Conservation (phyloP, 2,888 invertebrate species). For the Chalcosyrphus nemorum region DNA sequence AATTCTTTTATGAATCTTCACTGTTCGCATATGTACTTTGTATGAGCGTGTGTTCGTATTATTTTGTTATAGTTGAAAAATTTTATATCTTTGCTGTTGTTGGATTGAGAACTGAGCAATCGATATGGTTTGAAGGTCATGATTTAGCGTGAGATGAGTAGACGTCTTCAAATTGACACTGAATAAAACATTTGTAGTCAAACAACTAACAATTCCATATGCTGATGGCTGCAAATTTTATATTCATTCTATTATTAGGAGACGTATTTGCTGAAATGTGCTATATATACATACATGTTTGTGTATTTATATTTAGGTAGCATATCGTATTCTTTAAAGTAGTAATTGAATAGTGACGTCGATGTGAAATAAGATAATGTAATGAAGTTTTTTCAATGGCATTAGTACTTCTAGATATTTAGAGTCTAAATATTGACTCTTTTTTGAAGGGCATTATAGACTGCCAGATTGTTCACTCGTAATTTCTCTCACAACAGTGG, state of each 20-base stretch:
- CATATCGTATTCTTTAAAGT: no score
- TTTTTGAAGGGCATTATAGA: no score
- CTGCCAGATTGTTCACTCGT: no score
- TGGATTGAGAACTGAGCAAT: conserved; percentile 7
- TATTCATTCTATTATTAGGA: background rate
- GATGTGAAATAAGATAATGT: no score
- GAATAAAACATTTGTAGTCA: conserved; percentile 17
- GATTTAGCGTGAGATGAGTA: background rate
- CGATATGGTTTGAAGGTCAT: conserved; percentile 6
- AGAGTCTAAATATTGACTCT: no score
- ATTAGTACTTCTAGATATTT: no score
- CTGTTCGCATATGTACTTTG: background rate
- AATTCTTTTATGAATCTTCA: conserved; percentile 25
- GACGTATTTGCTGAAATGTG: background rate
- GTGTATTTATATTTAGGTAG: no score
- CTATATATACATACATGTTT: no score
- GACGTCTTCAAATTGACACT: background rate
- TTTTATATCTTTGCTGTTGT: background rate
- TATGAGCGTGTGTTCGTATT: background rate
- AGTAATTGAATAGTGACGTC: no score
- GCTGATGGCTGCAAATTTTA: background rate
- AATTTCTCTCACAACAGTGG: no score
- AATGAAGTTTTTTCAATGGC: no score
- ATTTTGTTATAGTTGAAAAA: background rate
- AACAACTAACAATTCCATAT: background rate